These are phyloP conservation scores for Hestina assimilis DNA, from an alignment of 1,140 invertebrate genomes.

Conservation along the genomic window DNA sequence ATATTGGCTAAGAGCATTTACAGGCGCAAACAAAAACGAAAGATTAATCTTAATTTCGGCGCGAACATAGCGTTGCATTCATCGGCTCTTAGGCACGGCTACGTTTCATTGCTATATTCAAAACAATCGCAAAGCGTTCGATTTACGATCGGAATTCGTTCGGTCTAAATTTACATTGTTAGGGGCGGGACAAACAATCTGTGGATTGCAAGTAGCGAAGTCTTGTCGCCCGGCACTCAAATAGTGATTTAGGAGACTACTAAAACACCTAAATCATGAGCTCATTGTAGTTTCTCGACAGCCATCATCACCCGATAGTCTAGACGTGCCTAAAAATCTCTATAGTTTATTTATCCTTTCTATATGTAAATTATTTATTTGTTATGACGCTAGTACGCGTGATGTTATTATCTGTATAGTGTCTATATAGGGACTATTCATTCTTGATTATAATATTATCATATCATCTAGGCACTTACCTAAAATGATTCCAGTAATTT, in stretches of 20 bases:
- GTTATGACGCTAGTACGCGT: neutral
- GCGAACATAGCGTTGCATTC: conserved; percentile 29
- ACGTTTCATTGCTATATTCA: conserved; percentile 59
- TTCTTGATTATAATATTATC: no score
- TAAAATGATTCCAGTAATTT: conserved; percentile 61
- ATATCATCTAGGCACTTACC: conserved; percentile 46
- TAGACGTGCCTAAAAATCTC: neutral
- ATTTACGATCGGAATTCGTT: conserved; percentile 71
- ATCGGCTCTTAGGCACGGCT: conserved; percentile 19
- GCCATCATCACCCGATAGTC: conserved; percentile 13
- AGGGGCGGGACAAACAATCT: conserved; percentile 71
- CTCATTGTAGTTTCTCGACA: conserved; percentile 12
- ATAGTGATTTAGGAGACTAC: conserved; percentile 23
- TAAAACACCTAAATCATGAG: conserved; percentile 11
- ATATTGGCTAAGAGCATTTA: neutral
- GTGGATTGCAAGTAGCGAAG: conserved; percentile 61
- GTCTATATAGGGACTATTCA: no score
- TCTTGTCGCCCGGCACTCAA: conserved; percentile 52
- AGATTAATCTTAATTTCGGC: conserved; percentile 62
- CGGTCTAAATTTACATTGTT: conserved; percentile 75
- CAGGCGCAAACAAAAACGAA: conserved; percentile 27
- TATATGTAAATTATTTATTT: neutral
- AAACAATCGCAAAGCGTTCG: conserved; percentile 69
- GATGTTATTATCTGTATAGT: no score
- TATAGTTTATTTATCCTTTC: neutral